phyloP scores from a whole-genome alignment of 2,797 vertebrate genomes.

The Numenius phaeopus region DNA sequence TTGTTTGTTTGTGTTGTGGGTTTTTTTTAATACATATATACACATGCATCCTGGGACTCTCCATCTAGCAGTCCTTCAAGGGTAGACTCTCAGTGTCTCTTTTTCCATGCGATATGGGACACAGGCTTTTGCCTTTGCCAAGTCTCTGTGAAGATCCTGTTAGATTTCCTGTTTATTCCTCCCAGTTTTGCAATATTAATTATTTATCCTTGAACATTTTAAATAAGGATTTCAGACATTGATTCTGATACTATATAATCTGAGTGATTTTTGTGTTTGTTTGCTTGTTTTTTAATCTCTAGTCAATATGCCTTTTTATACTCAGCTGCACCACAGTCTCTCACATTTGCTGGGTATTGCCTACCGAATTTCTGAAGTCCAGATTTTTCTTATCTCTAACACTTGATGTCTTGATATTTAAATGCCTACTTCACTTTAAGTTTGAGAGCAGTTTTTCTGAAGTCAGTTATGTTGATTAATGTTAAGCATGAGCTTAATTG shows the following conservation, averaged over 20 bases:
- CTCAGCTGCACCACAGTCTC: background rate
- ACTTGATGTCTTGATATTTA: background rate
- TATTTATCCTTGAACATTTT: background rate
- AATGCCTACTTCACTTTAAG: background rate
- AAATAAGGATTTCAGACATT: background rate
- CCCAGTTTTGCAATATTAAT: background rate
- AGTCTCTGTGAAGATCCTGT: background rate
- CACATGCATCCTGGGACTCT: background rate
- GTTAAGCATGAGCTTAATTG: constrained; percentile 37
- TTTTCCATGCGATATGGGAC: background rate
- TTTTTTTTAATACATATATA: background rate
- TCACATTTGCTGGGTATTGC: background rate
- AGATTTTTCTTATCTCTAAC: background rate
- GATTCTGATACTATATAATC: background rate
- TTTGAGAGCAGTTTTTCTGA: background rate
- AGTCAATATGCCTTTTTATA: background rate
- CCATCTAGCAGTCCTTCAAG: background rate
- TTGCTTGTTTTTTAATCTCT: background rate
- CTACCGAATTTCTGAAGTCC: background rate
- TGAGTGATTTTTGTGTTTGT: fast-evolving
- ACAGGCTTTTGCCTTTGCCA: background rate
- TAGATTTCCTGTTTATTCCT: background rate
- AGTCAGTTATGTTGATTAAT: constrained; percentile 12
- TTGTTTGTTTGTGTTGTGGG: too few relatives aligned
- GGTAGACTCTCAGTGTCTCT: background rate